Evolutionary conservation across 2,113 vertebrate genomes (phyloP), one percentile per base, ranked within the genome.

Genomic region (Oxyruncus cristatus): DNA sequence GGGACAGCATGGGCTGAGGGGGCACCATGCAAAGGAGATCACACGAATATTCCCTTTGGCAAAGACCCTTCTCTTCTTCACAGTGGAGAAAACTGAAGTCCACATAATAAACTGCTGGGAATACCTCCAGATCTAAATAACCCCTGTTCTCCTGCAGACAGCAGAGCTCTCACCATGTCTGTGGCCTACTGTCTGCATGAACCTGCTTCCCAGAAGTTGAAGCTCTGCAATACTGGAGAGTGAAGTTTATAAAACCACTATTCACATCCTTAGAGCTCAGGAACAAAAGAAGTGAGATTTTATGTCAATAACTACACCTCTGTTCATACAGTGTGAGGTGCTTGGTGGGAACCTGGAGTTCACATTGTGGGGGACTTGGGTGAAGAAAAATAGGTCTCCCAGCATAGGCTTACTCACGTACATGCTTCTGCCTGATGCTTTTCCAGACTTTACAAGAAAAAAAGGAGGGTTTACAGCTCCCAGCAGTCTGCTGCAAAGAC

Each of bases 1-100:
- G 4, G 28, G 39, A 20, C 3, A 28, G 44, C 1, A 3, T 12
- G 46, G 2, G 1, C 23, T 39, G 17, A 6, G 33, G 47, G 71
- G 14, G 33, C 2, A 0, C 42, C 32, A 3, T 2, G 8, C 46
- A 32, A 7, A 20, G n/a, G 35, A 52, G 30, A 33, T 30, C 67
- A 59, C 50, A 50, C 3, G 0, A 56, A 56, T 19, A 35, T 6
- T 26, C 14, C 12, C 16, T 41, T 35, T 30, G 30, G 19, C 42
- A 86, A 77, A 76, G 42, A 63, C 9, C 22, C 23, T 63, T 50
- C 56, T 20, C 14, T 27, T 77, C 56, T 62, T 47, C 47, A 42
- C 9, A 24, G 22, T 5, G 33, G 59, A 87, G 65, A 88, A 78
- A 87, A 72, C 37, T 81, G 56, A 56, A 58, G 12, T n/a, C 55